phyloP scores from a whole-genome alignment of 2,113 vertebrate species.

The Blennius ocellaris region DNA sequence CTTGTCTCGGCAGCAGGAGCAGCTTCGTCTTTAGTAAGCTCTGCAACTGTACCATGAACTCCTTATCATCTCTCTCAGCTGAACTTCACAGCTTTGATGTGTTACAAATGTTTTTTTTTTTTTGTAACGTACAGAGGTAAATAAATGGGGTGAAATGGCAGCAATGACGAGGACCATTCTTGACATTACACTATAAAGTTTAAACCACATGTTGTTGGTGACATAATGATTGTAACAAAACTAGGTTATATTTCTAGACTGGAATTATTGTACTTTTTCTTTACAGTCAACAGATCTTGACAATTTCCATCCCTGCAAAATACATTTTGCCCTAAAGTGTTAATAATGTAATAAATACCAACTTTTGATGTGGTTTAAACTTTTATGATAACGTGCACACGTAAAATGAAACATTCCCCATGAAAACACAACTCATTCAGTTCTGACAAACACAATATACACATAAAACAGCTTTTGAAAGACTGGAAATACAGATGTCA shows the following conservation, averaged over 20 bases:
- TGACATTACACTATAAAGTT: constrained; percentile 2
- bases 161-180: constrained; percentile 15
- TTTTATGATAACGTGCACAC: constrained; percentile 9
- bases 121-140: constrained; percentile 9
- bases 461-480: constrained; percentile 4
- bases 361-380: constrained; percentile 32
- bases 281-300: not conserved
- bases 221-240: not conserved
- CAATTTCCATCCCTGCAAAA: not conserved
- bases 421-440: not conserved
- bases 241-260: not conserved
- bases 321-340: not conserved
- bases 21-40: constrained; percentile 67
- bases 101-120: constrained; percentile 23
- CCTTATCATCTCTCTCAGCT: constrained; percentile 46
- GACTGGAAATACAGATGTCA: constrained; percentile 10
- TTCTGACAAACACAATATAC: constrained; percentile 17
- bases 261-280: not conserved
- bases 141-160: constrained; percentile 52
- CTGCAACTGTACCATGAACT: constrained; percentile 80
- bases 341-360: not conserved
- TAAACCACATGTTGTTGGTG: constrained; percentile 36
- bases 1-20: constrained; percentile 41
- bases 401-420: constrained; percentile 4
- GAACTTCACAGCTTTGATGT: constrained; percentile 10